Evolutionary conservation across 2,113 vertebrate species (phyloP).

Genomic region (Pedetes capensis): DNA sequence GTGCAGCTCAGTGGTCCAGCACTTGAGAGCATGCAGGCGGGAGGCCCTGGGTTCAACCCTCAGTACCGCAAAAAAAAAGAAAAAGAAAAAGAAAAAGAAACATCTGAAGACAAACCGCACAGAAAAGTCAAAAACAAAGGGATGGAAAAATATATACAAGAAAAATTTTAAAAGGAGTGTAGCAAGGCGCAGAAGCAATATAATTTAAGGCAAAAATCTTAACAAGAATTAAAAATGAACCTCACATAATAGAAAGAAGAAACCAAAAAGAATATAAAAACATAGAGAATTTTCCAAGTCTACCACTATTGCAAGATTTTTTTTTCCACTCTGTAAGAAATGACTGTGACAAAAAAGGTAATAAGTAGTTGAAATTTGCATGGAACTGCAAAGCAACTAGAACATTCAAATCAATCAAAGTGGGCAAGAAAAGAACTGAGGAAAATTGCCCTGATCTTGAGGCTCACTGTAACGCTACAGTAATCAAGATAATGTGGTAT

Average conservation of each 20-base stretch:
- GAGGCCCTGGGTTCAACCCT: too few relatives aligned
- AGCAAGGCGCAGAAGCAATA: neutral
- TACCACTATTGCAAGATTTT: neutral
- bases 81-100: too few relatives aligned
- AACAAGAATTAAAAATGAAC: neutral
- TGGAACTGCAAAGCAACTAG: neutral
- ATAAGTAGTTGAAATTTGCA: neutral
- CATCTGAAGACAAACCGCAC: neutral
- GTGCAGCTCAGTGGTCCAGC: too few relatives aligned
- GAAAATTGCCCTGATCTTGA: fast-evolving
- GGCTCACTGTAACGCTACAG: fast-evolving
- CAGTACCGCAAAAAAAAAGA: too few relatives aligned
- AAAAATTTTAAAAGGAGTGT: neutral
- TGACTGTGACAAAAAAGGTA: neutral
- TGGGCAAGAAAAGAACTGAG: fast-evolving
- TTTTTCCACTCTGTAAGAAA: neutral
- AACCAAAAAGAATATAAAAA: neutral
- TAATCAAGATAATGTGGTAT: fast-evolving
- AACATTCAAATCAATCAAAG: fast-evolving
- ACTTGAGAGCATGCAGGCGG: too few relatives aligned
- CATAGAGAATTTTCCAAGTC: neutral
- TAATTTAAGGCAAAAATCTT: neutral
- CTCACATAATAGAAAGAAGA: neutral
- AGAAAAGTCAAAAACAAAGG: neutral
- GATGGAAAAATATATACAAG: neutral